Percentiles rank a stretch among this genome's conserved stretches.
Evolutionary conservation across 2,888 invertebrate genomes (phyloP).

Genomic region (Melipona bicolor): DNA sequence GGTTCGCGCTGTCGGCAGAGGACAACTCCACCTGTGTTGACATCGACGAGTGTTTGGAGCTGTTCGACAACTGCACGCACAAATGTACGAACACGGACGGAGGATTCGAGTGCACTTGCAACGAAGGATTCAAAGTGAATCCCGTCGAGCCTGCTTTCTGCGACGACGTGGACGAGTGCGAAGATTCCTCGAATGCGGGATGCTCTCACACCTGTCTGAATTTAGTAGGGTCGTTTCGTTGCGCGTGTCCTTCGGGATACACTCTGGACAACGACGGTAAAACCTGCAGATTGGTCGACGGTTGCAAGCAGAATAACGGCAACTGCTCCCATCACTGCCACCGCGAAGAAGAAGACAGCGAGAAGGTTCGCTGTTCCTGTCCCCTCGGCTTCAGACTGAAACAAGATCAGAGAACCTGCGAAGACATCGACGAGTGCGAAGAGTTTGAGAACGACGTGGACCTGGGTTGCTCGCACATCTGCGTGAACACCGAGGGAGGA

Average conservation of each 20-base stretch:
- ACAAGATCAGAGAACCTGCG: constrained; percentile 81
- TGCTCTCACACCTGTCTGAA: constrained; percentile 85
- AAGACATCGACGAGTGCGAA: constrained; percentile 82
- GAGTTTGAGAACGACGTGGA: constrained; percentile 80
- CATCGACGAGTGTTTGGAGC: constrained; percentile 82
- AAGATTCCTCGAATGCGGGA: constrained; percentile 84
- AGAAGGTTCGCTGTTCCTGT: constrained; percentile 85
- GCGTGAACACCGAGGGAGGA: constrained; percentile 85
- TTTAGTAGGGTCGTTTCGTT: constrained; percentile 83
- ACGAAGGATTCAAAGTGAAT: constrained; percentile 82
- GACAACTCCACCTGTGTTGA: constrained; percentile 83
- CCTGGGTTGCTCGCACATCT: constrained; percentile 82
- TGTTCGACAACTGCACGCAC: constrained; percentile 83
- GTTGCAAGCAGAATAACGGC: constrained; percentile 77
- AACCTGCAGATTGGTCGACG: constrained; percentile 75
- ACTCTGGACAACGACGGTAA: constrained; percentile 73
- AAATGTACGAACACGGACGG: constrained; percentile 84
- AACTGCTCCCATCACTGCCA: constrained; percentile 85
- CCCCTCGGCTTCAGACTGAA: constrained; percentile 84
- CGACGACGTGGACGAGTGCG: constrained; percentile 84
- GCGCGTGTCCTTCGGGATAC: constrained; percentile 83
- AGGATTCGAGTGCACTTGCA: constrained; percentile 85
- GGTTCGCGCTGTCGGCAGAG: constrained; percentile 82
- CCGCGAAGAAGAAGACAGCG: constrained; percentile 83
- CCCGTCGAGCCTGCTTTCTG: constrained; percentile 82